These are phyloP conservation scores for Leptinotarsa haldemani DNA, from an alignment of 2,888 invertebrate genomes.

Conservation along the genomic window DNA sequence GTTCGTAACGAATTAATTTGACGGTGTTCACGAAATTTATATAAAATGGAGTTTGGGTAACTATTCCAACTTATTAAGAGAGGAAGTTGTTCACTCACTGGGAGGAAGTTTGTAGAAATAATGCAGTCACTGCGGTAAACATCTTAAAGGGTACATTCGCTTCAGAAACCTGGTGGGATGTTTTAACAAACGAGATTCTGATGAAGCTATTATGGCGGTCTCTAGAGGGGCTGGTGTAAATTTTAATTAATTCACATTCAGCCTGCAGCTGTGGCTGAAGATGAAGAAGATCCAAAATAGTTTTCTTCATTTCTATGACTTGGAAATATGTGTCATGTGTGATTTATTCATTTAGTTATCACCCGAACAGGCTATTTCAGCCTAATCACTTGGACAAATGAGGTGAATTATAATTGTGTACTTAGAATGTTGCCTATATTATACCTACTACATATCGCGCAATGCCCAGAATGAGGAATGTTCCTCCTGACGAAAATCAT, in stretches of 20 bases:
- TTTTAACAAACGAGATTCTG: slow-evolving; percentile 31
- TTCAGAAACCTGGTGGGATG: slow-evolving; percentile 31
- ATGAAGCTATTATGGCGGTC: slow-evolving; percentile 24
- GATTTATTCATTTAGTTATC: no score
- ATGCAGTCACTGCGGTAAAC: slow-evolving; percentile 23
- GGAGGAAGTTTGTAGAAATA: slow-evolving; percentile 15
- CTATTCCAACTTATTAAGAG: slow-evolving; percentile 18
- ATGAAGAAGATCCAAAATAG: not conserved
- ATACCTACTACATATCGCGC: no score
- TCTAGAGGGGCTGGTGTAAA: not conserved
- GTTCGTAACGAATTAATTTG: slow-evolving; percentile 10
- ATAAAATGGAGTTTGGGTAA: not conserved
- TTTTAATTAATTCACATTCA: not conserved
- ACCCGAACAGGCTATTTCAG: no score
- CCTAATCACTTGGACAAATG: no score
- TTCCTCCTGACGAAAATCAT: no score
- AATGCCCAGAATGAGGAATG: no score
- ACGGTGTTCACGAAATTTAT: not conserved
- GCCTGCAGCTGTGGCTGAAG: not conserved
- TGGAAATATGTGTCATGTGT: no score
- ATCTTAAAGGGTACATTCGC: slow-evolving; percentile 29
- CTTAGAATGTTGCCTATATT: no score
- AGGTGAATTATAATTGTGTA: no score
- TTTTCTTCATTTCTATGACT: no score
- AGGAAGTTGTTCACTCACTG: not conserved